Conservation (phyloP, 37 sponge, comb jelly and placozoan genomes). For the Hexactinellida sp. region DNA sequence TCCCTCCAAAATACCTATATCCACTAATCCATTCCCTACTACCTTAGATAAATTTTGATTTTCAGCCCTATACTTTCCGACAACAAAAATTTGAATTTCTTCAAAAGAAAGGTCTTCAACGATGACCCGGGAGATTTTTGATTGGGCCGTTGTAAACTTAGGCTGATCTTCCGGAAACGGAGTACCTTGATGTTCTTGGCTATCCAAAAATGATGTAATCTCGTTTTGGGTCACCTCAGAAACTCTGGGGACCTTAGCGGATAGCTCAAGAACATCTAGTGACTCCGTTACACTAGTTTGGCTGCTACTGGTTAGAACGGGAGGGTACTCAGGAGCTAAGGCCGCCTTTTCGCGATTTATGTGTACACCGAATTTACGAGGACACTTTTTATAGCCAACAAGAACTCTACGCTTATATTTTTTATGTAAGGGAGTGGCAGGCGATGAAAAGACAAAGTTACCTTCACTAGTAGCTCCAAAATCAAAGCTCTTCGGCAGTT, state of each 20-base stretch:
- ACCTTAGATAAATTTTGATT: background rate
- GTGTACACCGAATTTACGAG: too few relatives aligned
- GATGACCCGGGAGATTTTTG: background rate
- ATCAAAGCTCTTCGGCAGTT: background rate
- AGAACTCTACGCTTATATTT: too few relatives aligned
- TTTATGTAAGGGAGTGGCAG: too few relatives aligned
- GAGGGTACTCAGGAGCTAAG: too few relatives aligned
- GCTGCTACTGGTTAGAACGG: too few relatives aligned
- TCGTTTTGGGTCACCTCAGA: too few relatives aligned
- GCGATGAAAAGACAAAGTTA: background rate
- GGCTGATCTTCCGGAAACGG: background rate
- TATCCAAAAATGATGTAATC: too few relatives aligned
- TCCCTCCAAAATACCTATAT: background rate
- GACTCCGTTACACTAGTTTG: too few relatives aligned
- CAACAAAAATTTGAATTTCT: background rate
- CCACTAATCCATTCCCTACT: background rate
- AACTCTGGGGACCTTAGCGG: too few relatives aligned
- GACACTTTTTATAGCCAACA: too few relatives aligned
- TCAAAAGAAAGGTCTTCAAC: background rate
- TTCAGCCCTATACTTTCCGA: background rate
- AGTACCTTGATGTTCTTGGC: background rate
- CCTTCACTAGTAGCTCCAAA: background rate
- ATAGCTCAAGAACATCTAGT: too few relatives aligned
- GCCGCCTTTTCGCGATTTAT: too few relatives aligned
- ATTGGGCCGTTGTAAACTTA: background rate